Percentiles rank a stretch among this genome's conserved stretches.
phyloP scores from a whole-genome alignment of 2,113 vertebrate genomes.

The Gymnocephalus cernua region DNA sequence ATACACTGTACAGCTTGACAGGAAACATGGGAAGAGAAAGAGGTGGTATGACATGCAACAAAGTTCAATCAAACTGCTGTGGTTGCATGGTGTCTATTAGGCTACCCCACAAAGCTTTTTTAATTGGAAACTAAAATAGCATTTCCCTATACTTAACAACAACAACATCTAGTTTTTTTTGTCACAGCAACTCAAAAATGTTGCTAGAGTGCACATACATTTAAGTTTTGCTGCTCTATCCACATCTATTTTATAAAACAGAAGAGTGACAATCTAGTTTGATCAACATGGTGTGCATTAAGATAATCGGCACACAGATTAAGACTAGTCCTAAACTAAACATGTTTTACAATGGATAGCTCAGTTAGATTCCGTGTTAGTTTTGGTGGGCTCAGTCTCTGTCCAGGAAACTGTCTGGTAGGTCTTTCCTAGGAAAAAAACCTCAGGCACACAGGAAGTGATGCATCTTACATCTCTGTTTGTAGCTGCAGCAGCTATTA shows the following conservation, averaged over 20 bases:
- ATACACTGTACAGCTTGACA: slow-evolving; percentile 10
- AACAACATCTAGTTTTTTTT: not conserved
- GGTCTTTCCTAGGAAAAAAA: slow-evolving; percentile 22
- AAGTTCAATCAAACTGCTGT: not conserved
- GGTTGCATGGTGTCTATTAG: not conserved
- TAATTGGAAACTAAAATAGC: not conserved
- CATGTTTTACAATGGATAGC: not conserved
- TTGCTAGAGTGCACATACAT: not conserved
- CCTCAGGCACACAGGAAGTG: slow-evolving; percentile 42
- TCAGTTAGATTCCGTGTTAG: not conserved
- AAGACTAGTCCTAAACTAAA: not conserved
- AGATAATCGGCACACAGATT: not conserved
- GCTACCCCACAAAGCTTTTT: not conserved
- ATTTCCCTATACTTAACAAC: not conserved
- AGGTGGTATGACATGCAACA: not conserved
- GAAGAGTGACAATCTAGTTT: not conserved
- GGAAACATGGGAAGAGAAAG: not conserved
- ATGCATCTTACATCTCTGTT: slow-evolving; percentile 28
- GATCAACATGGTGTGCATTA: not conserved
- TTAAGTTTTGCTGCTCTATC: not conserved
- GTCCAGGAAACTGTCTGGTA: slow-evolving; percentile 33
- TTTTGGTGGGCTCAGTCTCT: not conserved
- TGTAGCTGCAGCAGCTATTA: slow-evolving; percentile 17
- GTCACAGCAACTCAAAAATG: not conserved
- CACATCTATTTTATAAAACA: not conserved